Conservation (phyloP, 2,888 invertebrate genomes). For the Neocrepidodera transversa region DNA sequence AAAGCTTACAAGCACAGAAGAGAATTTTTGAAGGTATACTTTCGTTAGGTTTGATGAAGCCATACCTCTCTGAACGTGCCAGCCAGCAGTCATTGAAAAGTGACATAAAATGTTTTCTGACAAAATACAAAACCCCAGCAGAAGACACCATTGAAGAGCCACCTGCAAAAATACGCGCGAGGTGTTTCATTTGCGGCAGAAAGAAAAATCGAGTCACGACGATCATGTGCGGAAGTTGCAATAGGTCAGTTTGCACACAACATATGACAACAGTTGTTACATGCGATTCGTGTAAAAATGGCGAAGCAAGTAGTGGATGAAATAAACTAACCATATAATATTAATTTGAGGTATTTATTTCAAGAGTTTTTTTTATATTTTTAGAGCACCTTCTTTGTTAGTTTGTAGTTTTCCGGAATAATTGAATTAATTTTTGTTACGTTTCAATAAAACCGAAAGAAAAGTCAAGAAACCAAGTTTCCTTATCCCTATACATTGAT, state of each 20-base stretch:
- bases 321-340: neutral
- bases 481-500: neutral
- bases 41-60: conserved; percentile 32
- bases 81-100: conserved; percentile 9
- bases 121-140: conserved; percentile 27
- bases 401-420: neutral
- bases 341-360: neutral
- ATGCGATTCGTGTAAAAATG: conserved; percentile 7
- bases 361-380: neutral
- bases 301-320: neutral
- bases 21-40: conserved; percentile 30
- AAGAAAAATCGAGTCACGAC: too few species aligned
- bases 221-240: conserved; percentile 24
- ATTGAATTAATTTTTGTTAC: too few species aligned
- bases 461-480: neutral
- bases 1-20: conserved; percentile 28
- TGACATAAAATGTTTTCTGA: conserved; percentile 31
- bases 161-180: conserved; percentile 22
- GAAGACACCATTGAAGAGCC: conserved; percentile 12
- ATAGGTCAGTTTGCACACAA: conserved; percentile 33
- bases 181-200: too few species aligned
- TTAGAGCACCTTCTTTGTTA: neutral
- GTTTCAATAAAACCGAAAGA: neutral
- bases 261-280: conserved; percentile 4
- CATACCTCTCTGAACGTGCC: conserved; percentile 31